Conservation (phyloP, 2,797 vertebrate species). For the Pangasius djambal region DNA sequence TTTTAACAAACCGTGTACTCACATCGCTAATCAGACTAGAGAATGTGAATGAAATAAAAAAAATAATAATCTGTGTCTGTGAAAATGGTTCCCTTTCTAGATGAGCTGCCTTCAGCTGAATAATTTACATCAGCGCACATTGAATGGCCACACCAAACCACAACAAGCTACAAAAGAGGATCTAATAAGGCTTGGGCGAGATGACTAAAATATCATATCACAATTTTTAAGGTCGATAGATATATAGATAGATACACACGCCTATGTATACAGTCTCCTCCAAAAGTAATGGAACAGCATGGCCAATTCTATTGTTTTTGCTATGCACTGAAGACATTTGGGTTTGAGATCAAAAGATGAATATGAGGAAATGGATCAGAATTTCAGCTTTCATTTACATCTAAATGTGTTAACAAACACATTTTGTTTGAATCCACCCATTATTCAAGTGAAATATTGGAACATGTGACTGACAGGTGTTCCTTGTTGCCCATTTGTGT, state of each 20-base stretch:
- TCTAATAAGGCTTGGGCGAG: background rate
- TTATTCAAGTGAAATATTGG: background rate
- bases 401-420: background rate
- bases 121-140: background rate
- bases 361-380: background rate
- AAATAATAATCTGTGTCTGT: background rate
- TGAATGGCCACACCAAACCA: background rate
- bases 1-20: background rate
- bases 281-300: background rate
- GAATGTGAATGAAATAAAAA: background rate
- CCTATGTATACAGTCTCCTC: background rate
- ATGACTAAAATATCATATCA: background rate
- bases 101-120: background rate
- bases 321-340: background rate
- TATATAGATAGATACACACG: background rate
- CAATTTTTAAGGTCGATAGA: background rate
- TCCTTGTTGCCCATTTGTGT: no score
- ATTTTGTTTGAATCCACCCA: no score
- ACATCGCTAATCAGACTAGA: background rate
- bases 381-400: background rate
- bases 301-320: background rate
- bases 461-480: background rate
- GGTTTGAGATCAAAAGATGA: background rate
- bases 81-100: background rate
- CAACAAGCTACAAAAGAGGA: background rate